Percentiles rank a stretch among this genome's conserved stretches.
Conservation (phyloP, 1,140 invertebrate genomes). For the Drosophila willistoni region DNA sequence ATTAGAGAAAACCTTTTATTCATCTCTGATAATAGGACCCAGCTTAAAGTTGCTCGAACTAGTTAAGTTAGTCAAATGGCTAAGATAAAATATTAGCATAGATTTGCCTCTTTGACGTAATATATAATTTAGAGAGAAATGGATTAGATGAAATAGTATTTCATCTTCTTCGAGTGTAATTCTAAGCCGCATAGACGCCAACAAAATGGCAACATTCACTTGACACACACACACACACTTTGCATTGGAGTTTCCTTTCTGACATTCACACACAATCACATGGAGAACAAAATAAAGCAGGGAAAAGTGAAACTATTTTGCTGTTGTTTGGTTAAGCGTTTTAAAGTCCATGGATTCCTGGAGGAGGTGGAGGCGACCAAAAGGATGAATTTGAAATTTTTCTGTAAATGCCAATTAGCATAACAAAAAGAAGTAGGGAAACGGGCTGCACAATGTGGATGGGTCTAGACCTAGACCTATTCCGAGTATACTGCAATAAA, state of each 20-base stretch:
- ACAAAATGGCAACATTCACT: constrained; percentile 74
- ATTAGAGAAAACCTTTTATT: too few species aligned
- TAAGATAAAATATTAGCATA: too few species aligned
- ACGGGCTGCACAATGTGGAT: constrained; percentile 9
- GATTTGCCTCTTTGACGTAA: too few species aligned
- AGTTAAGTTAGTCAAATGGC: too few species aligned
- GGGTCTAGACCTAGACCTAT: constrained; percentile 21
- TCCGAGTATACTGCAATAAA: constrained; percentile 28
- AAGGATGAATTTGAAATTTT: constrained; percentile 34
- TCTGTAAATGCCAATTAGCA: constrained; percentile 76
- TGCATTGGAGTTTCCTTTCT: constrained; percentile 52
- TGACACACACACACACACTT: constrained; percentile 55
- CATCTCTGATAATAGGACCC: too few species aligned
- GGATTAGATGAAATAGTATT: background rate
- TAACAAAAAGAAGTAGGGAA: constrained; percentile 61
- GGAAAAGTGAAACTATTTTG: constrained; percentile 76
- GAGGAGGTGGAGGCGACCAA: constrained; percentile 22
- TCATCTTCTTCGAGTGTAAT: constrained; percentile 32
- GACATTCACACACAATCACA: constrained; percentile 63
- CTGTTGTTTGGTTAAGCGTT: constrained; percentile 76
- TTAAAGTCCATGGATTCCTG: constrained; percentile 63
- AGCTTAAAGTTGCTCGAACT: too few species aligned
- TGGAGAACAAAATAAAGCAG: constrained; percentile 28
- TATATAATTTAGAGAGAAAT: too few species aligned
- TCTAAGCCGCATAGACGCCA: constrained; percentile 43